Conservation (phyloP, 2,797 vertebrate genomes). For the Enteromius thamalakanensis region DNA sequence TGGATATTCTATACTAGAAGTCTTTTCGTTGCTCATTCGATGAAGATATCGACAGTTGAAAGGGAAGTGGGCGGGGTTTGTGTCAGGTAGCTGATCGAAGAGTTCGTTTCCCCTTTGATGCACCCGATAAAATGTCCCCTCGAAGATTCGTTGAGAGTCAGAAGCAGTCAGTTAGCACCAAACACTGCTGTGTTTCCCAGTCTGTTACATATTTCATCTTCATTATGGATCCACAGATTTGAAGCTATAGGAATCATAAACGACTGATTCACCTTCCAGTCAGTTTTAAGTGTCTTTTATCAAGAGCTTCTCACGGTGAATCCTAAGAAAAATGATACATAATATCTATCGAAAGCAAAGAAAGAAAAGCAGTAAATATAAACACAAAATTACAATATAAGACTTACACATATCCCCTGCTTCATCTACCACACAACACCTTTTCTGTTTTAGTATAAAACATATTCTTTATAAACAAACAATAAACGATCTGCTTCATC, state of each 20-base stretch:
- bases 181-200: conserved; percentile 28
- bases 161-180: conserved; percentile 32
- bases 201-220: conserved; percentile 33
- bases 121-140: conserved; percentile 58
- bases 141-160: conserved; percentile 14
- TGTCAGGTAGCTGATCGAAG: background rate
- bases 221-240: conserved; percentile 4
- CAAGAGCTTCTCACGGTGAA: conserved; percentile 59
- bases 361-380: conserved; percentile 67
- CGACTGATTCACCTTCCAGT: conserved; percentile 25
- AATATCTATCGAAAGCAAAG: conserved; percentile 61
- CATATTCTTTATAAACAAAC: conserved; percentile 89
- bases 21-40: conserved; percentile 60
- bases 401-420: conserved; percentile 79
- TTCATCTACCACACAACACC: conserved; percentile 78
- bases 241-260: background rate
- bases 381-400: conserved; percentile 70
- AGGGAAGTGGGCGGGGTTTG: background rate
- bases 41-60: conserved; percentile 76
- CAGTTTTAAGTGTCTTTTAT: conserved; percentile 41
- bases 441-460: conserved; percentile 83
- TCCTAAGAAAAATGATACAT: conserved; percentile 69
- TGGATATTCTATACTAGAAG: conserved; percentile 77
- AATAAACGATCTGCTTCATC: conserved; percentile 83
- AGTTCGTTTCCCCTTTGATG: conserved; percentile 53